phyloP scores from a whole-genome alignment of 2,797 vertebrate genomes.

The Phataginus tricuspis region DNA sequence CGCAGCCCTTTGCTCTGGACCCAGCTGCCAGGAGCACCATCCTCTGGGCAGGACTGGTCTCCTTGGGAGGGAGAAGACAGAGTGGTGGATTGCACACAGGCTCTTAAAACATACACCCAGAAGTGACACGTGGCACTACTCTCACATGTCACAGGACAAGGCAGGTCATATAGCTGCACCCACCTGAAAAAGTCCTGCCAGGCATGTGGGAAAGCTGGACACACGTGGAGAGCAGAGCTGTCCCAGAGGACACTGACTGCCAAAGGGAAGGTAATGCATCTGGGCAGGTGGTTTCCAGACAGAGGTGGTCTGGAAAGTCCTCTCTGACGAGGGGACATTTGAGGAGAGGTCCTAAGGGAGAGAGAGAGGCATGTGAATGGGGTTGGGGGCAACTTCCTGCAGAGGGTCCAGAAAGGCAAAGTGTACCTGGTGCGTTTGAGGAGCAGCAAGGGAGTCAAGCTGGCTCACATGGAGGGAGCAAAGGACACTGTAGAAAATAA shows the following conservation, averaged over 20 bases:
- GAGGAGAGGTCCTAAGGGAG: neutral
- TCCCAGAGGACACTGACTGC: neutral
- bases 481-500: neutral
- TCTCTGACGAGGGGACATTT: neutral
- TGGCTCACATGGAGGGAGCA: neutral
- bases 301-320: neutral
- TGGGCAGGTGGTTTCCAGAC: neutral
- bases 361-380: neutral
- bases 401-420: neutral
- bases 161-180: neutral
- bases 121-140: neutral
- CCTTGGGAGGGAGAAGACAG: neutral
- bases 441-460: neutral
- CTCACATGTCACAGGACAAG: neutral
- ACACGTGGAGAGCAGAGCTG: neutral
- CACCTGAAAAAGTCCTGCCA: neutral
- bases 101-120: neutral
- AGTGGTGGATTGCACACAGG: neutral
- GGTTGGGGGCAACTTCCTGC: neutral
- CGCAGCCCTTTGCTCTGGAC: neutral
- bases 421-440: neutral
- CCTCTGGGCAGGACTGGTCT: neutral
- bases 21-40: neutral
- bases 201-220: neutral
- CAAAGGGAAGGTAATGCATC: neutral